phyloP scores from a whole-genome alignment of 1,140 invertebrate genomes.

The Ostrea edulis region DNA sequence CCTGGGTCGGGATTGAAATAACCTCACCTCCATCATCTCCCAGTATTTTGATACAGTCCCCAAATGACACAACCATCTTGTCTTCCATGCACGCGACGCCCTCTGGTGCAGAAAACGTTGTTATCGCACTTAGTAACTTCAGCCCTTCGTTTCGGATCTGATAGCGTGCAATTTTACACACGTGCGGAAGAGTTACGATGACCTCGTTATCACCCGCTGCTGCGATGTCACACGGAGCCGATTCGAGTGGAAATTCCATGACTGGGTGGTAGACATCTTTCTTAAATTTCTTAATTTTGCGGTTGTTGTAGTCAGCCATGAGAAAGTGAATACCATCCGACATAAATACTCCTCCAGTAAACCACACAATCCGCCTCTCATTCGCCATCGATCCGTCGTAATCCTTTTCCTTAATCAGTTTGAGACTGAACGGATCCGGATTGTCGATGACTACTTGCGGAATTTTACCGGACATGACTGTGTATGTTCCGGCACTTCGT shows the following conservation, averaged over 20 bases:
- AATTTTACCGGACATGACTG: neutral
- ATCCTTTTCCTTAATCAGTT: slow-evolving; percentile 39
- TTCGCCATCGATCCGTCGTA: slow-evolving; percentile 7
- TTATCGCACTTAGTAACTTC: neutral
- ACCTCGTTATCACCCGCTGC: slow-evolving; percentile 11
- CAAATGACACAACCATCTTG: slow-evolving; percentile 18
- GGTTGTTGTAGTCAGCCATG: slow-evolving; percentile 36
- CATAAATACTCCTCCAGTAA: slow-evolving; percentile 23
- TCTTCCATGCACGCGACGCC: slow-evolving; percentile 12
- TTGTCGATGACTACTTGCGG: neutral
- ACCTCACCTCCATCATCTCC: slow-evolving; percentile 16
- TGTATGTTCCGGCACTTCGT: neutral
- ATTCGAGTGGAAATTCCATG: slow-evolving; percentile 16
- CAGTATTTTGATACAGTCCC: slow-evolving; percentile 28
- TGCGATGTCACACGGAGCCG: slow-evolving; percentile 33
- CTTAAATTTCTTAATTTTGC: slow-evolving; percentile 30
- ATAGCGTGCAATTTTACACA: neutral
- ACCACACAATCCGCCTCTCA: slow-evolving; percentile 27
- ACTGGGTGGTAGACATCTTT: slow-evolving; percentile 23
- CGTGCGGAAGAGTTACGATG: slow-evolving; percentile 23
- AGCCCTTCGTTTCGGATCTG: neutral
- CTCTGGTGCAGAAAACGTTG: slow-evolving; percentile 9
- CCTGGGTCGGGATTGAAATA: neutral
- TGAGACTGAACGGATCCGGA: slow-evolving; percentile 11
- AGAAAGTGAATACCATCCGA: slow-evolving; percentile 2